phyloP scores from a whole-genome alignment of 2,797 vertebrate genomes.

The Scarus forsteni region DNA sequence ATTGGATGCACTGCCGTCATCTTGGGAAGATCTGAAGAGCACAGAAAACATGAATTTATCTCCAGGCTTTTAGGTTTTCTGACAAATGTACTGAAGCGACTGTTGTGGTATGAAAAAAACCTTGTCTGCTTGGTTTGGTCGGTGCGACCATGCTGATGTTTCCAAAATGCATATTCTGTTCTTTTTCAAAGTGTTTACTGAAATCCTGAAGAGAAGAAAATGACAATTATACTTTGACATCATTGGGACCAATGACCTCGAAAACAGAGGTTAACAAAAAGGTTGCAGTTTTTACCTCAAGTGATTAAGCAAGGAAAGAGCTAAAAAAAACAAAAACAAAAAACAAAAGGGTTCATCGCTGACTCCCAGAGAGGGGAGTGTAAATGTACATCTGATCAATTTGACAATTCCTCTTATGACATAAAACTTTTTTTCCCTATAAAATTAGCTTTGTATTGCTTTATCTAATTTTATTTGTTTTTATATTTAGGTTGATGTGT shows the following conservation, averaged over 20 bases:
- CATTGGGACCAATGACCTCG: constrained; percentile 6
- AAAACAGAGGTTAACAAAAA: not conserved
- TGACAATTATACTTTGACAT: constrained; percentile 13
- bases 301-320: too few relatives aligned
- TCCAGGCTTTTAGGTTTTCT: not conserved
- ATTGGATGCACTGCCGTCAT: constrained; percentile 72
- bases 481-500: too few relatives aligned
- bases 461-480: too few relatives aligned
- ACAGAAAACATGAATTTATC: constrained; percentile 17
- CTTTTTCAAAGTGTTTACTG: constrained; percentile 79
- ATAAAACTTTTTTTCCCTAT: too few relatives aligned
- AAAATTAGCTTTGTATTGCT: too few relatives aligned
- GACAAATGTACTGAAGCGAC: not conserved
- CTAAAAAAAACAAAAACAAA: too few relatives aligned
- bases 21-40: constrained; percentile 64
- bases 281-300: not conserved
- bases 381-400: too few relatives aligned
- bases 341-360: too few relatives aligned
- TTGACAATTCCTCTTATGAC: too few relatives aligned
- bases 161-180: constrained; percentile 73
- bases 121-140: constrained; percentile 80
- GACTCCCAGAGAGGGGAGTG: too few relatives aligned
- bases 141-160: constrained; percentile 66
- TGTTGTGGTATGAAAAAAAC: constrained; percentile 68
- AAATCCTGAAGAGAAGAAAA: constrained; percentile 55